Evolutionary conservation across 2,888 invertebrate species (phyloP).

Genomic region (Rhyacophila evoluta): DNA sequence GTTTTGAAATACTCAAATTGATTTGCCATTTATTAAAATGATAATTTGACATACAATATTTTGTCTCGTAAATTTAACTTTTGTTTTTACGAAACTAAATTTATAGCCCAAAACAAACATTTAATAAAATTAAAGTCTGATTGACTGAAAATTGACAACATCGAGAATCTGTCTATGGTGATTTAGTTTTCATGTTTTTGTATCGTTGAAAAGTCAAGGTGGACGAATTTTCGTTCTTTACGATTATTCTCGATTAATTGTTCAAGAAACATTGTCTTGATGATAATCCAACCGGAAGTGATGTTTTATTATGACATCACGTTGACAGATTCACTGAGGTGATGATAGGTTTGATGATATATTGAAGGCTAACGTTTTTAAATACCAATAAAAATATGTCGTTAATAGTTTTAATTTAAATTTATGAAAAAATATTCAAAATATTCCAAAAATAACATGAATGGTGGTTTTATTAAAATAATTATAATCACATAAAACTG

Average conservation of each 20-base stretch:
- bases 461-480: background rate
- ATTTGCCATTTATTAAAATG: too few relatives aligned
- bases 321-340: conserved; percentile 1
- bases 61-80: too few relatives aligned
- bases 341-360: background rate
- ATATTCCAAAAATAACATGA: background rate
- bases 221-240: background rate
- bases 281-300: background rate
- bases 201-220: conserved; percentile 25
- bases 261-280: background rate
- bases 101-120: too few relatives aligned
- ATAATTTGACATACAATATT: too few relatives aligned
- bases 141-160: too few relatives aligned
- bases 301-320: conserved; percentile 23
- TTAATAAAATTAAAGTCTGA: too few relatives aligned
- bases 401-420: conserved; percentile 19
- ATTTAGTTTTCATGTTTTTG: conserved; percentile 16
- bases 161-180: too few relatives aligned
- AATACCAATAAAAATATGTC: conserved; percentile 14
- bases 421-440: conserved; percentile 17
- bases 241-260: background rate
- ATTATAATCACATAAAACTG: conserved; percentile 6
- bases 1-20: too few relatives aligned
- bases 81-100: too few relatives aligned
- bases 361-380: conserved; percentile 25